Evolutionary conservation across 2,888 invertebrate species (phyloP).

Genomic region (Mellilla xanthometata): DNA sequence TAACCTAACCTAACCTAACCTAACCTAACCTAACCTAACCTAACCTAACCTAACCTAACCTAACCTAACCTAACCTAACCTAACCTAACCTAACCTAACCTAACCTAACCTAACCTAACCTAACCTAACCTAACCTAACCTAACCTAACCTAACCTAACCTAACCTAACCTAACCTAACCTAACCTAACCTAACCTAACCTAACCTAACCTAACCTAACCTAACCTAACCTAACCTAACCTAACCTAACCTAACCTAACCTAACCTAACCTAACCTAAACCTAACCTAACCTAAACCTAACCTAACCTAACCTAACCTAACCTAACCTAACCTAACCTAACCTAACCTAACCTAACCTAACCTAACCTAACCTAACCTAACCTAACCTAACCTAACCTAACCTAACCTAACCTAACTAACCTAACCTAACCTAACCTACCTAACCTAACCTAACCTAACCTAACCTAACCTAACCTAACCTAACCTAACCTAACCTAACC

Average conservation of each 20-base stretch:
- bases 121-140: conserved; percentile 4
- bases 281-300: conserved; percentile 11
- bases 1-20: conserved; percentile 4
- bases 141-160: conserved; percentile 4
- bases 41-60: conserved; percentile 4
- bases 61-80: conserved; percentile 4
- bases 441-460: conserved; percentile 28
- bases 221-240: conserved; percentile 4
- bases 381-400: conserved; percentile 33
- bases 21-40: conserved; percentile 4
- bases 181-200: conserved; percentile 4
- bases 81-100: conserved; percentile 4
- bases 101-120: conserved; percentile 4
- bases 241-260: conserved; percentile 4
- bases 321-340: conserved; percentile 24
- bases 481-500: conserved; percentile 24
- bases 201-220: conserved; percentile 4
- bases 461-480: conserved; percentile 25
- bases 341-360: conserved; percentile 25
- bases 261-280: conserved; percentile 4
- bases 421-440: conserved; percentile 33
- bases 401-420: conserved; percentile 34
- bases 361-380: conserved; percentile 27
- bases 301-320: conserved; percentile 26
- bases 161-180: conserved; percentile 4